A percentile compares a stretch with the other conserved stretches of the same genome.
Evolutionary conservation across 1,140 invertebrate species (phyloP).

Genomic region (Euura saliciscinereae): DNA sequence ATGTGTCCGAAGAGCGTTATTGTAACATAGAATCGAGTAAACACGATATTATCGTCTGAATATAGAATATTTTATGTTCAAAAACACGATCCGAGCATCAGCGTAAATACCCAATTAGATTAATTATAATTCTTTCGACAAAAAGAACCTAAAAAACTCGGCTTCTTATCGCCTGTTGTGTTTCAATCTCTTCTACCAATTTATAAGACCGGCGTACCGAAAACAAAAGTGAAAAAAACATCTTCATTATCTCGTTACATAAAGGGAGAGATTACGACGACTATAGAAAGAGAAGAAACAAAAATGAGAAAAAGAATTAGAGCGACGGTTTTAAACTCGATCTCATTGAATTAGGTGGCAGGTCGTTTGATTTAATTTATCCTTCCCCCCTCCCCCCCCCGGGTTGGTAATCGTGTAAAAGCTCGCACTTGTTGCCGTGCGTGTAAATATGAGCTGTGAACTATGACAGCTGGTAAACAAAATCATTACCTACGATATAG

Average conservation of each 20-base stretch:
- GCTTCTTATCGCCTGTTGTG: too few relatives aligned
- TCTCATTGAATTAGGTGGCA: not conserved
- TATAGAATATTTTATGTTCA: too few relatives aligned
- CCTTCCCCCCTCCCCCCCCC: not conserved
- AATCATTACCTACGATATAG: not conserved
- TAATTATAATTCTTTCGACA: too few relatives aligned
- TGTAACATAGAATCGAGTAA: not conserved
- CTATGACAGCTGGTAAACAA: not conserved
- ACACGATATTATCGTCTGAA: not conserved
- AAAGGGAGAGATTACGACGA: too few relatives aligned
- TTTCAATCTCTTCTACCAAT: too few relatives aligned
- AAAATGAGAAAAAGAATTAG: not conserved
- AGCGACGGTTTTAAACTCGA: not conserved
- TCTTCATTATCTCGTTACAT: too few relatives aligned
- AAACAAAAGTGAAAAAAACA: too few relatives aligned
- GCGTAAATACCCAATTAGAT: too few relatives aligned
- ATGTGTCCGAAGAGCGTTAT: too few relatives aligned
- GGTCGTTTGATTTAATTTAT: not conserved
- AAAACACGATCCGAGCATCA: too few relatives aligned
- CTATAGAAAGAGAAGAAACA: not conserved
- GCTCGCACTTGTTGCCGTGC: not conserved
- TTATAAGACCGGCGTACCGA: too few relatives aligned
- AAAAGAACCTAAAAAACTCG: too few relatives aligned
- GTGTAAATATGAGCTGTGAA: not conserved
- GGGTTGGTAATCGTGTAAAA: not conserved